Evolutionary conservation across 2,888 invertebrate genomes (phyloP).

Genomic region (Neoitamus cyanurus): DNA sequence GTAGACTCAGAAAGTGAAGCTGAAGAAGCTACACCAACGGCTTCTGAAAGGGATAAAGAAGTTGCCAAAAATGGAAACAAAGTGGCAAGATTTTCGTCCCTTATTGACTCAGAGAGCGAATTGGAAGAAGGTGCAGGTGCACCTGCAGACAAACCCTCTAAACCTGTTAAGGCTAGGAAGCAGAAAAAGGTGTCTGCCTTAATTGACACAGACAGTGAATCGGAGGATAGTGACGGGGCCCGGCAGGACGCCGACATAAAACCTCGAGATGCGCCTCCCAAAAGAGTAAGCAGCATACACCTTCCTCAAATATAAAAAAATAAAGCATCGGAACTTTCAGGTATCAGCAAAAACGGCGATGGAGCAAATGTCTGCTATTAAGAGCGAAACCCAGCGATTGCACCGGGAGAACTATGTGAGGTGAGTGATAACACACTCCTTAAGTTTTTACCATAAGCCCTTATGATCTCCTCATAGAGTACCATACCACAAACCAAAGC

Average conservation of each 20-base stretch:
- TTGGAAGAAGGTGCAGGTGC: not conserved
- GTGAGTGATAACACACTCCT: conserved; percentile 50
- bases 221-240: conserved; percentile 5
- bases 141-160: not conserved
- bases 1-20: conserved; percentile 53
- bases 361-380: conserved; percentile 79
- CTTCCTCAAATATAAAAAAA: not conserved
- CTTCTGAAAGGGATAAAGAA: not conserved
- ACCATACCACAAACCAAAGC: conserved; percentile 89
- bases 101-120: conserved; percentile 23
- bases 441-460: not conserved
- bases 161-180: not conserved
- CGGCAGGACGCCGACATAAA: not conserved
- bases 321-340: conserved; percentile 61
- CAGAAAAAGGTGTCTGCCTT: conserved; percentile 38
- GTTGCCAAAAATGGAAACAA: not conserved
- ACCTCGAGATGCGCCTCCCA: not conserved
- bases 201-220: conserved; percentile 54
- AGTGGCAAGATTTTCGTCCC: not conserved
- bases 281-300: not conserved
- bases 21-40: not conserved
- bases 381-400: conserved; percentile 86
- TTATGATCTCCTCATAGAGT: conserved; percentile 66
- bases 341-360: conserved; percentile 76
- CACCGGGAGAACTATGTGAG: conserved; percentile 77